A percentile compares a stretch with the other conserved stretches of the same genome.
These are phyloP conservation scores for Chrysomallon squamiferum DNA, from an alignment of 1,140 invertebrate species.

Conservation along the genomic window DNA sequence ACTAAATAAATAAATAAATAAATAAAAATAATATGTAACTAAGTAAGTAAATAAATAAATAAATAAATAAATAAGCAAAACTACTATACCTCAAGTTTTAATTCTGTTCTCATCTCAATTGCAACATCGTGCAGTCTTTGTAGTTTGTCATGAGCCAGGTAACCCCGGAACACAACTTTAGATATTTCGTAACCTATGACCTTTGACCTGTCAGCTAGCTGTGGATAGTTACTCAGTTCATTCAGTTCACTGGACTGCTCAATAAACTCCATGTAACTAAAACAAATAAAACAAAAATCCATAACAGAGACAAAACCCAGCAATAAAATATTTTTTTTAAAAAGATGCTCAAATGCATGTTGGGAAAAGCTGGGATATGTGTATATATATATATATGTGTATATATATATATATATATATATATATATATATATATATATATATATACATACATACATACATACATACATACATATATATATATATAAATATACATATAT, in stretches of 20 bases:
- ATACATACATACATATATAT: no score
- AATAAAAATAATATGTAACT: background rate
- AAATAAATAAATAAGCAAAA: background rate
- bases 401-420: no score
- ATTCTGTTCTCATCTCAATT: conserved; percentile 50
- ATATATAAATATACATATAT: no score
- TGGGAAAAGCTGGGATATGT: no score
- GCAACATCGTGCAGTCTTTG: conserved; percentile 57
- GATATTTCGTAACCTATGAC: conserved; percentile 55
- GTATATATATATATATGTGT: no score
- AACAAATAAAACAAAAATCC: background rate
- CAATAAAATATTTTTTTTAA: no score
- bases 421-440: no score
- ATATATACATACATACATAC: no score
- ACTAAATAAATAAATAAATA: background rate
- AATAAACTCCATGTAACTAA: conserved; percentile 60
- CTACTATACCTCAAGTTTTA: conserved; percentile 52
- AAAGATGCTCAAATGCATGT: no score
- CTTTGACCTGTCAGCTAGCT: conserved; percentile 48
- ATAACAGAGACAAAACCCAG: background rate
- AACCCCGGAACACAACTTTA: conserved; percentile 61
- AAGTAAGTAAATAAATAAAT: background rate
- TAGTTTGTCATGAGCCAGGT: conserved; percentile 55
- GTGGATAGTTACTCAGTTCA: conserved; percentile 48
- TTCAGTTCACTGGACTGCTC: conserved; percentile 57